Base-by-base conservation (phyloP, 2,888 invertebrate genomes). In the Sarcophaga carnaria region DNA sequence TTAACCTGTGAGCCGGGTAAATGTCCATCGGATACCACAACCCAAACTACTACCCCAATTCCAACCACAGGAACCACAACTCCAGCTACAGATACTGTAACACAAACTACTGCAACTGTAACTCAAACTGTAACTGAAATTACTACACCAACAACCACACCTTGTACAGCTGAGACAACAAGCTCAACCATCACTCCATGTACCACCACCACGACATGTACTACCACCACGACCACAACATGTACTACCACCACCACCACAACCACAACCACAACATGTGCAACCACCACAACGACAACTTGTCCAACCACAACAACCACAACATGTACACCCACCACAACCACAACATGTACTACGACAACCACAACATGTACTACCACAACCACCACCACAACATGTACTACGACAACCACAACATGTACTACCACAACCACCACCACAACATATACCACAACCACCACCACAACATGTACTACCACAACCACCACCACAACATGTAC, bases 1-100 rank as follows among this genome's bases (percentile, higher is more conserved):
- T 5, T 3, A 0, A 85, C 62, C 2, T 91, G 92, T 72, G 74
- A 82, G 4, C 90, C 89, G 3, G 91, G 91, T 14, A 47, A 66
- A 0, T 92, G 92, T 69, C 88, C 90, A 6, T 27, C 76, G 11
- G 86, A 83, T 14, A 71, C 60, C 2, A 80, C 86, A 12, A 72
- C 63, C 2, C 67, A 74, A 45, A 62, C 69, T 27, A 14, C 63
- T 12, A 14, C 49, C 27, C 17, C 54, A 54, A 54, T 14, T 54
- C 54, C 54, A 17, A 5, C 12, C 1, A 12, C 45, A 14, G 54
- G 54, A 8, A 25, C 63, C 3, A 49, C 47, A 4, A 75, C 80
- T 2, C 6, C n/a, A 47, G 25, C 47, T 20, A 20, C 17, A 17
- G 45, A 45, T 3, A 66, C 76, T 6, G 77, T 83, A 14, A 62